A percentile compares a stretch with the other conserved stretches of the same genome.
Conservation (phyloP, 2,797 vertebrate species). For the Denticeps clupeoides region DNA sequence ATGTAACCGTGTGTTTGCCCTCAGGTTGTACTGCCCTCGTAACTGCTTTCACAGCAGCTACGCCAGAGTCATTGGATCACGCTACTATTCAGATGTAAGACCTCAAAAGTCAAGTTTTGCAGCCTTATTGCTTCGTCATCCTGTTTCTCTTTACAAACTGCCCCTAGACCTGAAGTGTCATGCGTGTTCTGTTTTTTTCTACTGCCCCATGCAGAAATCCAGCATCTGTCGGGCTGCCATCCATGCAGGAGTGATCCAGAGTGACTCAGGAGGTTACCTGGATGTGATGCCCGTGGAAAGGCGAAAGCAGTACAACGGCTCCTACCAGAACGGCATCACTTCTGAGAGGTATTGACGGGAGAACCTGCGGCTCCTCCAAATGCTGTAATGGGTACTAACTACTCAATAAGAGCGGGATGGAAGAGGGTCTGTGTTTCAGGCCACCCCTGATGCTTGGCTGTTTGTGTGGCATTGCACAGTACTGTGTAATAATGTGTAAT, state of each 20-base stretch:
- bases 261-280: constrained; percentile 78
- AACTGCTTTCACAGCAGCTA: constrained; percentile 75
- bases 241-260: constrained; percentile 85
- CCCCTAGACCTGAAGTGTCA: no score
- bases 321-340: constrained; percentile 78
- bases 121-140: no score
- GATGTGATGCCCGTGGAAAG: constrained; percentile 91
- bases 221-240: constrained; percentile 89
- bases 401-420: neutral
- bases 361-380: constrained; percentile 1
- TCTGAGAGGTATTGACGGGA: constrained; percentile 74
- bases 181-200: neutral
- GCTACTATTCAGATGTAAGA: constrained; percentile 88
- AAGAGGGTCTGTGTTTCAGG: neutral
- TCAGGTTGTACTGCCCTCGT: constrained; percentile 82
- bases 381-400: neutral
- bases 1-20: no score
- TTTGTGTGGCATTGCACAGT: neutral
- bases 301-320: constrained; percentile 72
- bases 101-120: neutral
- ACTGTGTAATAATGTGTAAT: neutral
- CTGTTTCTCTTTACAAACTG: no score
- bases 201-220: constrained; percentile 61
- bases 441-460: neutral
- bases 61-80: constrained; percentile 74